These are phyloP conservation scores for Loris lydekkerianus DNA, from an alignment of 2,797 vertebrate genomes.

Conservation along the genomic window DNA sequence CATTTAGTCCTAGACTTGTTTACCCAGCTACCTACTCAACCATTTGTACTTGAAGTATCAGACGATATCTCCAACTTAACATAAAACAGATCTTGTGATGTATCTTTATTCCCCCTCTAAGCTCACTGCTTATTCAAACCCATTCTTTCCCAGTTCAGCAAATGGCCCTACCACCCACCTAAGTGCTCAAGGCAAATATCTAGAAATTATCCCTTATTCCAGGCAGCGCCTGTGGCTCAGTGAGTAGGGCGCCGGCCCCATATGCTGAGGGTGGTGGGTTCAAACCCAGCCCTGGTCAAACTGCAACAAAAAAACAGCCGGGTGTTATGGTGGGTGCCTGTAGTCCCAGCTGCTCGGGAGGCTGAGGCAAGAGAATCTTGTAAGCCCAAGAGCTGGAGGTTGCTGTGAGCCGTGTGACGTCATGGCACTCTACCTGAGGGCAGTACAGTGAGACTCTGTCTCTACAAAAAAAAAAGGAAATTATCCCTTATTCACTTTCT, in stretches of 20 bases:
- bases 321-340: too few relatives aligned
- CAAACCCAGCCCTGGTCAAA: too few relatives aligned
- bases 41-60: constrained; percentile 16
- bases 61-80: not conserved
- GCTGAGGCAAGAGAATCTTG: too few relatives aligned
- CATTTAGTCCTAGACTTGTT: not conserved
- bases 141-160: not conserved
- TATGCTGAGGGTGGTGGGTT: too few relatives aligned
- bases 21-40: not conserved
- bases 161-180: not conserved
- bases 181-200: not conserved
- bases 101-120: not conserved
- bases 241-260: too few relatives aligned
- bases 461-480: not conserved
- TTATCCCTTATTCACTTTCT: not conserved
- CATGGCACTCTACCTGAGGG: too few relatives aligned
- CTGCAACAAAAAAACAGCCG: too few relatives aligned
- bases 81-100: not conserved
- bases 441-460: too few relatives aligned
- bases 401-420: too few relatives aligned
- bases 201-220: not conserved
- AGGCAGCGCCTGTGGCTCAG: too few relatives aligned
- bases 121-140: not conserved
- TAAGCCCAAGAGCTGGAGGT: too few relatives aligned
- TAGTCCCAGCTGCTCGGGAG: too few relatives aligned